These are phyloP conservation scores for Ceramica pisi DNA, from an alignment of 2,888 invertebrate genomes.

Conservation along the genomic window DNA sequence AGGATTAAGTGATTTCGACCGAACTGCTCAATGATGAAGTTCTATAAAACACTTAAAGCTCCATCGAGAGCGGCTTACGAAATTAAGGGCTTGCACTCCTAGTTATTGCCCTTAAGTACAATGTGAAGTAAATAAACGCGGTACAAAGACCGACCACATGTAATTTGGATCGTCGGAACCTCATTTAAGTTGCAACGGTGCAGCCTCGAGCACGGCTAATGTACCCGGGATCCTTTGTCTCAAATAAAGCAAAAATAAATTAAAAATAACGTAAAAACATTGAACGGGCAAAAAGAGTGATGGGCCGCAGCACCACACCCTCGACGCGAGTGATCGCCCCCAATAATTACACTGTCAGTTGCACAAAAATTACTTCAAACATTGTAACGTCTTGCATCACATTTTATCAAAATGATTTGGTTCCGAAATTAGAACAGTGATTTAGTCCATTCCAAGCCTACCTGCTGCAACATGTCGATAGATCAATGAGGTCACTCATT, in stretches of 20 bases:
- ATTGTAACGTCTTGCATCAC: constrained; percentile 52
- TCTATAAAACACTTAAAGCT: constrained; percentile 80
- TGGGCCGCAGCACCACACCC: constrained; percentile 86
- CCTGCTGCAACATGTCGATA: constrained; percentile 67
- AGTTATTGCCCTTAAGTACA: constrained; percentile 90
- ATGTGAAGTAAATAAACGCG: constrained; percentile 89
- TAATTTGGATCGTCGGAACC: constrained; percentile 88
- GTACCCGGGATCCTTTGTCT: constrained; percentile 83
- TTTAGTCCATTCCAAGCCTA: constrained; percentile 55
- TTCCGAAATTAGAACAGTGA: constrained; percentile 47
- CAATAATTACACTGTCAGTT: constrained; percentile 87
- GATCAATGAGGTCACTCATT: constrained; percentile 62
- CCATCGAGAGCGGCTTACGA: constrained; percentile 80
- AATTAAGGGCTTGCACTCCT: constrained; percentile 85
- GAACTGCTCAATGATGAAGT: constrained; percentile 71
- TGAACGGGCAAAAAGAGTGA: constrained; percentile 85
- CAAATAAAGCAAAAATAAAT: constrained; percentile 87
- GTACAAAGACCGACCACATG: constrained; percentile 84
- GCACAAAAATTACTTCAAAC: constrained; percentile 79
- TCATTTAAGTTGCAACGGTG: constrained; percentile 85
- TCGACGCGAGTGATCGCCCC: constrained; percentile 81
- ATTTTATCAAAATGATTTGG: constrained; percentile 46
- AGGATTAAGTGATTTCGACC: constrained; percentile 70
- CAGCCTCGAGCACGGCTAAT: constrained; percentile 84
- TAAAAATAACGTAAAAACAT: constrained; percentile 87